phyloP scores from a whole-genome alignment of 2,888 invertebrate species.

The Oligia strigilis region DNA sequence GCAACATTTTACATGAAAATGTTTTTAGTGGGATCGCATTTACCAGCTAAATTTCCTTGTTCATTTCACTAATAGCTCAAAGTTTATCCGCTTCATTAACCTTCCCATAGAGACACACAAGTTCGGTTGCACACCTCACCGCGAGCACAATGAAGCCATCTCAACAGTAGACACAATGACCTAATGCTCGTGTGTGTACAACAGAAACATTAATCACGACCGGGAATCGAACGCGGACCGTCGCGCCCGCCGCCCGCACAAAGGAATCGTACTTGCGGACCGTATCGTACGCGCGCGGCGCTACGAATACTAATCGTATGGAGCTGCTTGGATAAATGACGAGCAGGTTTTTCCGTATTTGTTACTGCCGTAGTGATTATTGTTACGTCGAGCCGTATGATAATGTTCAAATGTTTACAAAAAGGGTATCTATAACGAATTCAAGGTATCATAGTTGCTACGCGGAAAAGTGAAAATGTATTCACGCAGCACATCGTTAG shows the following conservation, averaged over 20 bases:
- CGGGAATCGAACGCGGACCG: conserved; percentile 57
- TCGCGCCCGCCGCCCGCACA: conserved; percentile 20
- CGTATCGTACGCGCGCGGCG: not conserved
- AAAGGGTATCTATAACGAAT: too few relatives aligned
- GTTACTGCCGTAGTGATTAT: not conserved
- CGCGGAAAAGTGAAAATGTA: not conserved
- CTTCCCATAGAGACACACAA: conserved; percentile 4
- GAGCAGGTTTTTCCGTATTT: not conserved
- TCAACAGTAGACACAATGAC: conserved; percentile 19
- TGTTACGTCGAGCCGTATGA: not conserved
- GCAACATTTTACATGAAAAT: too few relatives aligned
- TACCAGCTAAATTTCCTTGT: conserved; percentile 10
- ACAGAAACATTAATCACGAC: conserved; percentile 61
- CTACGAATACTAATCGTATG: conserved; percentile 23
- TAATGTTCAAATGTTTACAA: not conserved
- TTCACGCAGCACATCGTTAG: not conserved
- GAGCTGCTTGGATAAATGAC: not conserved
- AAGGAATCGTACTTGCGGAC: conserved; percentile 31
- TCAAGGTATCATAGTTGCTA: not conserved
- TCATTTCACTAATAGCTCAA: conserved; percentile 30
- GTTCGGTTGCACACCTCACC: conserved; percentile 2
- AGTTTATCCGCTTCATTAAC: conserved; percentile 41
- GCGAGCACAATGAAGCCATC: conserved; percentile 32
- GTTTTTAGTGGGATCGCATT: too few relatives aligned
- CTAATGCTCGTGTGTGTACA: conserved; percentile 37